These are phyloP conservation scores for Perca schrenkii DNA, from an alignment of 2,113 vertebrate species.

Conservation along the genomic window DNA sequence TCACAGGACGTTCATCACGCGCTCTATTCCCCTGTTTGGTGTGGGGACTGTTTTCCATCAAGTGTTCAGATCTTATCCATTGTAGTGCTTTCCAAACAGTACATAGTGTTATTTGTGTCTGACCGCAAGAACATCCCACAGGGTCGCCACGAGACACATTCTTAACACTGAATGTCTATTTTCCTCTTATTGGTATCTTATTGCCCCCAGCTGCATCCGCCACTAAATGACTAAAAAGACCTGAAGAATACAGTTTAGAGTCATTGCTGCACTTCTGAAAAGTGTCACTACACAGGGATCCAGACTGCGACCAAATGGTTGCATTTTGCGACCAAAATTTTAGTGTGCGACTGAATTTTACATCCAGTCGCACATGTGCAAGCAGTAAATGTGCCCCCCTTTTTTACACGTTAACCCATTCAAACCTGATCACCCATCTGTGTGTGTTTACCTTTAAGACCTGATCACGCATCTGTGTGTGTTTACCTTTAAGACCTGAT, in stretches of 20 bases:
- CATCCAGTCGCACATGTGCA: no score
- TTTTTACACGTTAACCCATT: no score
- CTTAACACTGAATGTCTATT: constrained; percentile 25
- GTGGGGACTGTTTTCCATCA: constrained; percentile 19
- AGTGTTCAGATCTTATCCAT: constrained; percentile 4
- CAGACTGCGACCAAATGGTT: no score
- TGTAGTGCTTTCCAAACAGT: not conserved
- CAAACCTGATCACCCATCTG: no score
- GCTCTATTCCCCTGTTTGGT: not conserved
- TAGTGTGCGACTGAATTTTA: no score
- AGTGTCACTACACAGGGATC: not conserved
- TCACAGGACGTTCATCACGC: not conserved
- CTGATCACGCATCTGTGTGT: no score
- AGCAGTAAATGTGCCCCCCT: no score
- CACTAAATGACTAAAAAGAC: not conserved
- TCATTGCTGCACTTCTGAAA: not conserved
- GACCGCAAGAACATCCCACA: constrained; percentile 9
- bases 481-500: no score
- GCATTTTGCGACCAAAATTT: no score
- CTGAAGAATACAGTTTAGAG: not conserved
- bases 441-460: no score
- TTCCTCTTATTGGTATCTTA: constrained; percentile 11
- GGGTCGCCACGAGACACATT: constrained; percentile 13
- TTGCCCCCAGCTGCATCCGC: constrained; percentile 24
- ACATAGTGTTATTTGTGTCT: constrained; percentile 7